Conservation (phyloP, 2,113 vertebrate genomes). For the Oreocharis arfaki region DNA sequence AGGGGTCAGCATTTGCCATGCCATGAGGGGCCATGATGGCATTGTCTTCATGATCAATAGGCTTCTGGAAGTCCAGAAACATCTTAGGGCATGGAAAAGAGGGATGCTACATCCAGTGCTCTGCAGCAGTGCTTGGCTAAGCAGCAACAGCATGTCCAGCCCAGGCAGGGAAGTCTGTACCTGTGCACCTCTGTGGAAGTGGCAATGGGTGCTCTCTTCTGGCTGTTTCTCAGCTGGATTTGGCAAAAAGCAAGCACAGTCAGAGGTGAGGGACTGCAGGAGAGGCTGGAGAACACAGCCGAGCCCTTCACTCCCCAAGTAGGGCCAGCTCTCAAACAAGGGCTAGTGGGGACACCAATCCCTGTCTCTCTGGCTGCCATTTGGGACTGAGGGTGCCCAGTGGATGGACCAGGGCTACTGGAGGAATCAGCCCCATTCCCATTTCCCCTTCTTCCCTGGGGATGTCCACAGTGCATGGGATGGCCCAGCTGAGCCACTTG, state of each 20-base stretch:
- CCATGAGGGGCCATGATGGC: too few species aligned
- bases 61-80: neutral
- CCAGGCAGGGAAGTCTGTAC: neutral
- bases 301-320: neutral
- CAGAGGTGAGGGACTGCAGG: neutral
- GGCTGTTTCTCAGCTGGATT: neutral
- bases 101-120: neutral
- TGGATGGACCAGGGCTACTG: neutral
- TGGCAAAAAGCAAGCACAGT: neutral
- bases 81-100: neutral
- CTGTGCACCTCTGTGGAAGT: neutral
- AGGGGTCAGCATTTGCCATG: neutral
- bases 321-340: neutral
- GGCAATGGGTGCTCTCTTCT: neutral
- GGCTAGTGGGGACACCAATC: neutral
- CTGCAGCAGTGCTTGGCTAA: neutral
- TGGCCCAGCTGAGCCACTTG: neutral
- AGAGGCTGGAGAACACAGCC: neutral
- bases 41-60: neutral
- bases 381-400: neutral
- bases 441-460: neutral
- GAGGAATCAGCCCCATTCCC: neutral
- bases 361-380: neutral
- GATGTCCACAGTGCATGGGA: neutral
- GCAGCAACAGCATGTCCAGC: neutral